Conservation (phyloP, 2,113 vertebrate genomes). For the Mungos mungo region DNA sequence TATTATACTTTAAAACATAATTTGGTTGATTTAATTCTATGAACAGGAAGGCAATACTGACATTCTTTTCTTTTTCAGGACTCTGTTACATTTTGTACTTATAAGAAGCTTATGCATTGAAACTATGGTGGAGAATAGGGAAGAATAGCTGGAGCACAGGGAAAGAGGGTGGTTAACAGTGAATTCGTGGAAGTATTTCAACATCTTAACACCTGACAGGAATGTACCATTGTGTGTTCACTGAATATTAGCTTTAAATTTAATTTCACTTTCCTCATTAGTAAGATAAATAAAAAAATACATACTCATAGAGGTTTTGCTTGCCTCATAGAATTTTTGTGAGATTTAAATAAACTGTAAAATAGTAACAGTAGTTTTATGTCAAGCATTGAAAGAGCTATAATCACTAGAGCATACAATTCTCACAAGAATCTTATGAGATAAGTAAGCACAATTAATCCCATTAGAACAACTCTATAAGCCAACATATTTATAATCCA, state of each 20-base stretch:
- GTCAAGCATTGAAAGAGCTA: not conserved
- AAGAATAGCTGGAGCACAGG: not conserved
- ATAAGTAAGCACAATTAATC: not conserved
- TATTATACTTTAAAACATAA: not conserved
- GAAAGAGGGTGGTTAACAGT: not conserved
- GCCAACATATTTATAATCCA: not conserved
- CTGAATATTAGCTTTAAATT: not conserved
- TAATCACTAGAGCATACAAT: not conserved
- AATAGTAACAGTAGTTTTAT: not conserved
- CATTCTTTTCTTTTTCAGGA: not conserved
- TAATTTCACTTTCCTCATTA: conserved; percentile 27
- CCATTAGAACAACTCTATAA: not conserved
- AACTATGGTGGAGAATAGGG: not conserved
- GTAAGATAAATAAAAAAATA: not conserved
- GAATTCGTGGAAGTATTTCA: not conserved
- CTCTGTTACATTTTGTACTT: not conserved
- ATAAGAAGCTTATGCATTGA: not conserved
- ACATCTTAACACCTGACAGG: not conserved
- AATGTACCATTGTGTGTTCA: not conserved
- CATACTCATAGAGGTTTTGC: not conserved
- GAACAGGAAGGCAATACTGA: not conserved
- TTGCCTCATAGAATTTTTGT: not conserved
- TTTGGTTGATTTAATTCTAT: conserved; percentile 6
- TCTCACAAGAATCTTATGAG: not conserved
- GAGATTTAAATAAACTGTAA: not conserved